These are phyloP conservation scores for Aldrovandia affinis DNA, from an alignment of 2,797 vertebrate species.

Conservation along the genomic window DNA sequence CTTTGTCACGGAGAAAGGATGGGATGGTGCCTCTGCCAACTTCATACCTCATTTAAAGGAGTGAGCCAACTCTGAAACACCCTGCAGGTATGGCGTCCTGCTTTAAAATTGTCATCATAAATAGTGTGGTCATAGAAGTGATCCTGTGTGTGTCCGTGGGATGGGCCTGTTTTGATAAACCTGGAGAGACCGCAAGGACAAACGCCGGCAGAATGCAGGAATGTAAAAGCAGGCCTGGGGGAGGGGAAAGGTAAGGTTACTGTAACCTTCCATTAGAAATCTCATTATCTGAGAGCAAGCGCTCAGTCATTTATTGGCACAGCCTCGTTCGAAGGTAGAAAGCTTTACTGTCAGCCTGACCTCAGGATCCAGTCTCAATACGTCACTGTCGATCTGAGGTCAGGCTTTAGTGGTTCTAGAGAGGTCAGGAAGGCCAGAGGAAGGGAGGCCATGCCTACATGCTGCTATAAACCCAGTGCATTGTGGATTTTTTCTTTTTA, in stretches of 20 bases:
- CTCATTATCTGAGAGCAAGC: constrained; percentile 46
- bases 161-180: constrained; percentile 4
- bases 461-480: too few relatives aligned
- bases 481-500: too few relatives aligned
- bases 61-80: not conserved
- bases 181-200: constrained; percentile 27
- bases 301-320: constrained; percentile 42
- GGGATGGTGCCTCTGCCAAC: not conserved
- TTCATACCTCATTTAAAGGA: too few relatives aligned
- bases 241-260: constrained; percentile 35
- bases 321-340: constrained; percentile 18
- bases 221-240: constrained; percentile 19
- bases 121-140: constrained; percentile 1
- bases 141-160: not conserved
- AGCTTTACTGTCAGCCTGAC: constrained; percentile 31
- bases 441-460: not conserved
- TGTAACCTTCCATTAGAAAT: constrained; percentile 48
- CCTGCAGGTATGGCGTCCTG: not conserved
- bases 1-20: not conserved
- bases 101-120: constrained; percentile 24
- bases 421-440: constrained; percentile 16
- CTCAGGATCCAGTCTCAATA: constrained; percentile 13
- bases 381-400: constrained; percentile 23
- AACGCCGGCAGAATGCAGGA: constrained; percentile 18
- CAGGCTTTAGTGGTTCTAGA: not conserved